Percentiles rank a stretch among this genome's conserved stretches.
phyloP scores from a whole-genome alignment of 2,113 vertebrate genomes.

The Speoplatyrhinus poulsoni region DNA sequence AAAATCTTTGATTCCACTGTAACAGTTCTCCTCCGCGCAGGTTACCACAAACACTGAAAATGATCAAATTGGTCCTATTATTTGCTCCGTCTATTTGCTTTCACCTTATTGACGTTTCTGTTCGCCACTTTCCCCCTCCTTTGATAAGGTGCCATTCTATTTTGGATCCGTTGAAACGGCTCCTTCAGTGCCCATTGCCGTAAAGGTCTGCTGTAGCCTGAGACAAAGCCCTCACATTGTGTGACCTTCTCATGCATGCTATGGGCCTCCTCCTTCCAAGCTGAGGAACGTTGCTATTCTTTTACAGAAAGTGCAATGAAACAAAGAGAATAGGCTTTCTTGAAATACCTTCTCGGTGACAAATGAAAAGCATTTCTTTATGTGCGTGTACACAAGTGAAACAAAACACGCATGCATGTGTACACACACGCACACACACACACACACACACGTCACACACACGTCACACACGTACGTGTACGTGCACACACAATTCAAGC shows the following conservation, averaged over 20 bases:
- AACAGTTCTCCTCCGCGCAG: too few relatives aligned
- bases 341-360: constrained; percentile 12
- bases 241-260: constrained; percentile 57
- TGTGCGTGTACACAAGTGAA: background rate
- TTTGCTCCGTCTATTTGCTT: background rate
- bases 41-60: too few relatives aligned
- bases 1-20: too few relatives aligned
- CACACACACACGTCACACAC: background rate
- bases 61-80: background rate
- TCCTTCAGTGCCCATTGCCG: constrained; percentile 16
- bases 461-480: background rate
- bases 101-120: background rate
- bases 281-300: constrained; percentile 16
- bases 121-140: constrained; percentile 1
- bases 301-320: constrained; percentile 23
- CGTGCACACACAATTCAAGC: background rate
- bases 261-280: constrained; percentile 45
- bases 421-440: background rate
- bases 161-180: constrained; percentile 13
- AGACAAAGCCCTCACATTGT: constrained; percentile 44
- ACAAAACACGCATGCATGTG: too few relatives aligned
- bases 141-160: constrained; percentile 14
- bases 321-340: constrained; percentile 13
- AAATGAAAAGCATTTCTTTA: background rate
- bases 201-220: constrained; percentile 30